phyloP scores from a whole-genome alignment of 1,140 invertebrate genomes.

The Nephila pilipes region DNA sequence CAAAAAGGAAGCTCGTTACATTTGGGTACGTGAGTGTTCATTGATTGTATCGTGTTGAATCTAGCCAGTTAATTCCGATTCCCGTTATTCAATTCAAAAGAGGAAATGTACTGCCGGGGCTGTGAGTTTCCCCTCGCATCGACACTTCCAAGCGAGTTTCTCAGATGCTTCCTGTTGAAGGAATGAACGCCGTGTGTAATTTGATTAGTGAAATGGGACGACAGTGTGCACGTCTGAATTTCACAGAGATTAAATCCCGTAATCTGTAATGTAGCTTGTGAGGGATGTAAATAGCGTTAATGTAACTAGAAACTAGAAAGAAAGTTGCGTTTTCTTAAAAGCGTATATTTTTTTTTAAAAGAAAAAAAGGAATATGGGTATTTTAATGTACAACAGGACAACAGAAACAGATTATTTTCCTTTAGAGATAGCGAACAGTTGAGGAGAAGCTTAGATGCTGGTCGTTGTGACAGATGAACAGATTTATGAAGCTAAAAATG shows the following conservation, averaged over 20 bases:
- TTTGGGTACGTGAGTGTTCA: not conserved
- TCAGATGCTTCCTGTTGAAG: not conserved
- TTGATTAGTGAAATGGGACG: not conserved
- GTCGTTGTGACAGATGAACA: no score
- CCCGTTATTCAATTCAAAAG: not conserved
- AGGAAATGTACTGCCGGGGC: not conserved
- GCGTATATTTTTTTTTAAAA: no score
- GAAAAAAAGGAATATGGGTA: no score
- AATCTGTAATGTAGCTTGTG: not conserved
- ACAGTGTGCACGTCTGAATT: not conserved
- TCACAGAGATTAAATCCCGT: not conserved
- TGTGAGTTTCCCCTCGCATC: not conserved
- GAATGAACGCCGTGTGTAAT: not conserved
- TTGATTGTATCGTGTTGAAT: not conserved
- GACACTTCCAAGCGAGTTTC: not conserved
- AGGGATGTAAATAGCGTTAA: not conserved
- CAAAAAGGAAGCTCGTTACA: not conserved
- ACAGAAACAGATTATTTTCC: no score
- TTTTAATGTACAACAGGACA: no score
- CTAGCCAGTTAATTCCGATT: not conserved
- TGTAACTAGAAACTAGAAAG: not conserved
- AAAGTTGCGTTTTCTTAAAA: not conserved
- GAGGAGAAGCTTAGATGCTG: no score
- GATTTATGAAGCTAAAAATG: no score
- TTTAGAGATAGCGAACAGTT: no score